Evolutionary conservation across 2,888 invertebrate genomes (phyloP).

Genomic region (Zygogramma bicolorata): DNA sequence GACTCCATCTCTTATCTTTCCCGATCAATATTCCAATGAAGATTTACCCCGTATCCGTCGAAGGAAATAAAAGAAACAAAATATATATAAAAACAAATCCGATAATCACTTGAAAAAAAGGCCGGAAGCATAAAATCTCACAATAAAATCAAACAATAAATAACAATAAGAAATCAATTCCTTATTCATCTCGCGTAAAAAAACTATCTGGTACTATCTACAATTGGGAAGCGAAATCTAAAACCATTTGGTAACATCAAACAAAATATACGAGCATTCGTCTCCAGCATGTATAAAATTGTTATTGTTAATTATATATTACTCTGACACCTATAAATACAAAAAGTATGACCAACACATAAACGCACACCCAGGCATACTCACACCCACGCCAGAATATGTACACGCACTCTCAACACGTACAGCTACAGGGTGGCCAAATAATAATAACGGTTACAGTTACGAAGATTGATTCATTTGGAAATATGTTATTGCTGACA

Average conservation of each 20-base stretch:
- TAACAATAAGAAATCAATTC: conserved; percentile 10
- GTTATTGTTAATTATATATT: conserved; percentile 34
- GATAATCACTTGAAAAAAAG: neutral
- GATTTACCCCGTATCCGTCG: no score
- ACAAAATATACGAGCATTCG: conserved; percentile 23
- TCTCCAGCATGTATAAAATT: conserved; percentile 29
- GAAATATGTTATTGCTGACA: no score
- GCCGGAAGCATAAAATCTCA: conserved; percentile 8
- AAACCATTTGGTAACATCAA: conserved; percentile 16
- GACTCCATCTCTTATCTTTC: no score
- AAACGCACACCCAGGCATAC: conserved; percentile 16
- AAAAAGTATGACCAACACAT: conserved; percentile 25
- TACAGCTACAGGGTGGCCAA: conserved; percentile 15
- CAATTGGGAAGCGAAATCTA: conserved; percentile 1
- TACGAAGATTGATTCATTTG: neutral
- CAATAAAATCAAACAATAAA: conserved; percentile 8
- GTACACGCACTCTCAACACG: conserved; percentile 23
- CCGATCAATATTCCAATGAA: no score
- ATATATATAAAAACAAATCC: neutral
- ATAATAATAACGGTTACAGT: neutral
- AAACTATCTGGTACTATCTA: neutral
- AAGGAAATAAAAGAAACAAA: neutral
- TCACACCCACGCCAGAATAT: conserved; percentile 25
- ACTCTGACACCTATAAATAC: conserved; percentile 34
- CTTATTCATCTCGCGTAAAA: conserved; percentile 6